A percentile compares a stretch with the other conserved stretches of the same genome.
Evolutionary conservation across 2,888 invertebrate genomes (phyloP).

Genomic region (Brachylomia viminalis): DNA sequence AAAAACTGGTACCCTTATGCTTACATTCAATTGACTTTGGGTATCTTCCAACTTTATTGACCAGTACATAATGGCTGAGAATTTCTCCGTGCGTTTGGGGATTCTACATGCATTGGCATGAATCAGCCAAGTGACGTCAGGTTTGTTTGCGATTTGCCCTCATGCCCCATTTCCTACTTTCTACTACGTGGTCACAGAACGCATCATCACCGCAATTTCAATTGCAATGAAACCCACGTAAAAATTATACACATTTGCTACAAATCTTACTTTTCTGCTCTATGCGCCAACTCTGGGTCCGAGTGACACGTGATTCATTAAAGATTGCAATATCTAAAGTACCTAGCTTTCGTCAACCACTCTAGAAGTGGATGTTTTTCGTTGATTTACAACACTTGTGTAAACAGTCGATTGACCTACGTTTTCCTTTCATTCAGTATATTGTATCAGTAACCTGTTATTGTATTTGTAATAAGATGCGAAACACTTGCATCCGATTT

Average conservation of each 20-base stretch:
- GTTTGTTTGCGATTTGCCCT: constrained; percentile 65
- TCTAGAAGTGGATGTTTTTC: constrained; percentile 13
- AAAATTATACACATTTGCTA: constrained; percentile 54
- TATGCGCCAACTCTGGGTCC: constrained; percentile 33
- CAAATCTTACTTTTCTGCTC: constrained; percentile 47
- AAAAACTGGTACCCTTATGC: constrained; percentile 70
- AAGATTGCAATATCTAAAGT: constrained; percentile 30
- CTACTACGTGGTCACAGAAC: constrained; percentile 68
- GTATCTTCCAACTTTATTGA: constrained; percentile 35
- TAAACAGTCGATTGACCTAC: constrained; percentile 27
- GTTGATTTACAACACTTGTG: constrained; percentile 18
- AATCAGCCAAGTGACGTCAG: constrained; percentile 71
- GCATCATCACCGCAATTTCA: constrained; percentile 61
- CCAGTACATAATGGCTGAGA: constrained; percentile 35
- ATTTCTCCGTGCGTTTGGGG: constrained; percentile 62
- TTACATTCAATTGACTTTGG: constrained; percentile 49
- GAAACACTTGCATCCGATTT: constrained; percentile 64
- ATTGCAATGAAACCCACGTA: constrained; percentile 67
- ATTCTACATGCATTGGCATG: constrained; percentile 63
- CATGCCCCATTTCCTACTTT: constrained; percentile 76
- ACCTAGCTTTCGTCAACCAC: constrained; percentile 35
- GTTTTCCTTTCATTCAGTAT: constrained; percentile 44
- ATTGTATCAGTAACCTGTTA: constrained; percentile 50
- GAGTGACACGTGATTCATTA: constrained; percentile 44
- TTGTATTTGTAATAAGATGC: constrained; percentile 59